Percentiles rank a stretch among this genome's conserved stretches.
Evolutionary conservation across 2,797 vertebrate genomes (phyloP).

Genomic region (Anguilla marmorata): DNA sequence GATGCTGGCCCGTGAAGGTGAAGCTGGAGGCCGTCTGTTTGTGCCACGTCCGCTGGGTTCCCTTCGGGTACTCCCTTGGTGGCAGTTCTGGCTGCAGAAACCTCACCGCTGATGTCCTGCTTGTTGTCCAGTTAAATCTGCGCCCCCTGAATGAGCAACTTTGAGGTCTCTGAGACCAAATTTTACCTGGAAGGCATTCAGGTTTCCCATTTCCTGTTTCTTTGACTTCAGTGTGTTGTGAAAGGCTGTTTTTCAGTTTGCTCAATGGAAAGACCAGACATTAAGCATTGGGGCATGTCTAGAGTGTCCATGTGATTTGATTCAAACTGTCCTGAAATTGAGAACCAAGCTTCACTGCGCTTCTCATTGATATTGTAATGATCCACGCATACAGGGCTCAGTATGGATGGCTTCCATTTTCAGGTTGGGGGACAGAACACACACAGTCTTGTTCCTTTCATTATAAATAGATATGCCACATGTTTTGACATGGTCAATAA

Average conservation of each 20-base stretch:
- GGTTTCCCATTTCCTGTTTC: slow-evolving; percentile 50
- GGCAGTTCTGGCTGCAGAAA: slow-evolving; percentile 54
- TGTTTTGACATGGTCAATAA: no score
- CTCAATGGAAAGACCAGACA: background rate
- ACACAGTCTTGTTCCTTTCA: background rate
- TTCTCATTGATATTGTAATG: background rate
- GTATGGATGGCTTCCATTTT: background rate
- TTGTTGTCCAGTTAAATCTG: slow-evolving; percentile 60
- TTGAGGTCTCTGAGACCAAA: slow-evolving; percentile 62
- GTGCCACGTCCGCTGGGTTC: background rate
- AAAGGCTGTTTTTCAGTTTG: no score
- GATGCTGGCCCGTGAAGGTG: background rate
- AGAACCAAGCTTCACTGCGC: background rate
- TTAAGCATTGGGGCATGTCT: no score
- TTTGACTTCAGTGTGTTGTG: background rate
- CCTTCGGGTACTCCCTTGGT: slow-evolving; percentile 46
- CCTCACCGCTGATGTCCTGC: slow-evolving; percentile 55
- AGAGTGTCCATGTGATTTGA: no score
- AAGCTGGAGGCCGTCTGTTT: background rate
- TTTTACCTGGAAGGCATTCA: slow-evolving; percentile 61
- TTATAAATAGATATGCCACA: background rate
- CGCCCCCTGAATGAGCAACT: slow-evolving; percentile 54
- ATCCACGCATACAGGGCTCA: background rate
- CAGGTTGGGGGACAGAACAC: background rate
- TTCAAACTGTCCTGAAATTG: background rate